A percentile compares a stretch with the other conserved stretches of the same genome.
Evolutionary conservation across 92 coral and sea anemone genomes (phyloP).

Genomic region (Galaxea fascicularis): DNA sequence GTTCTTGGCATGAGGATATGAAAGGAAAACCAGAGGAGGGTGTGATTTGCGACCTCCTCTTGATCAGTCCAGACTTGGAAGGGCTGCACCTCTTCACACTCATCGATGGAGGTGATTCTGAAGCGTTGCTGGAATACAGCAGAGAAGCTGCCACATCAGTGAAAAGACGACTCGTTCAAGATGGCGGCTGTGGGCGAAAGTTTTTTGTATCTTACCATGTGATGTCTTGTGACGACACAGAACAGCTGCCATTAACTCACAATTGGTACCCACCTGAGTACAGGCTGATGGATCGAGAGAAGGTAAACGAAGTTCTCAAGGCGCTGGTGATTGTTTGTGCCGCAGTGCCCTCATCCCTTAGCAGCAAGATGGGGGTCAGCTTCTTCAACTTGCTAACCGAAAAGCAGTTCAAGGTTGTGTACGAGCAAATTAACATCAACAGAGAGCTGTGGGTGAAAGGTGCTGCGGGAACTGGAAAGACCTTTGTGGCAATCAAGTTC

Average conservation of each 20-base stretch:
- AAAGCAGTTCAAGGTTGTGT: slow-evolving; percentile 34
- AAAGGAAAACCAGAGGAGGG: slow-evolving; percentile 1
- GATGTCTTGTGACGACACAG: background rate
- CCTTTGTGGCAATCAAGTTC: slow-evolving; percentile 45
- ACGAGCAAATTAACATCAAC: background rate
- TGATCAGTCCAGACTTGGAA: background rate
- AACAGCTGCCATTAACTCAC: background rate
- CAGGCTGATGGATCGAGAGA: background rate
- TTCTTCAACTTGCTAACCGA: slow-evolving; percentile 29
- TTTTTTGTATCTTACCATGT: slow-evolving; percentile 27
- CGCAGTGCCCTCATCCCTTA: slow-evolving; percentile 26
- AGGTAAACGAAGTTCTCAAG: background rate
- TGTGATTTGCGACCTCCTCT: slow-evolving; percentile 38
- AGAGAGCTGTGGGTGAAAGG: slow-evolving; percentile 44
- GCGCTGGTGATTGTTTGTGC: slow-evolving; percentile 36
- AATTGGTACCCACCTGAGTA: slow-evolving; percentile 9
- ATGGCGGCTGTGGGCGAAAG: slow-evolving; percentile 11
- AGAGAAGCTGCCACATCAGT: background rate
- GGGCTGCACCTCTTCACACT: slow-evolving; percentile 43
- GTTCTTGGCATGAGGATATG: background rate
- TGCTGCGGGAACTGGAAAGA: slow-evolving; percentile 51
- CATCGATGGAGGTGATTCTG: background rate
- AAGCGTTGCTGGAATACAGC: background rate
- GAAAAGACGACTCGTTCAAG: slow-evolving; percentile 11
- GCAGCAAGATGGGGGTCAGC: slow-evolving; percentile 14